Evolutionary conservation across 2,113 vertebrate species (phyloP), one percentile per base, ranked within the genome.

Genomic region (Epinephelus cyanopodus): DNA sequence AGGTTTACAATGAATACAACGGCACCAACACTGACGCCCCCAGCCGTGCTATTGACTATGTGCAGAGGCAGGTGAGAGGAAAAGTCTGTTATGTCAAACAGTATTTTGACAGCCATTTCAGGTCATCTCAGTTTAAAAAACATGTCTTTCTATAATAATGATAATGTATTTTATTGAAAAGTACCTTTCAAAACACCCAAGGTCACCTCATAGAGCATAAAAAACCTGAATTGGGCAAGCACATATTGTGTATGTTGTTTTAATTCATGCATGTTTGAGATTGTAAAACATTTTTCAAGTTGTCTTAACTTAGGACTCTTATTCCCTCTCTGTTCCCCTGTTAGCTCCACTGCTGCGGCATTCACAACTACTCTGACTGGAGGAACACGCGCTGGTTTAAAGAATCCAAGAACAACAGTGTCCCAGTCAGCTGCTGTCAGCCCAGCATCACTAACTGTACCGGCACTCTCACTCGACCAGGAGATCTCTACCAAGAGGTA

Each of bases 321-420:
- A 27, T 67, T 10, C 21, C 6, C 27, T 48, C 45, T 60, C n/a
- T 0, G 0, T n/a, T 42, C 25, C 23, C 39, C 23, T 53, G 1
- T 47, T 64, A 99, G 98, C 95, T 99, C 82, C 97, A 94, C 82
- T 99, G 98, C 90, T 99, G 98, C 53, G 98, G 98, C 62, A 98
- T 99, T 86, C 96, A 96, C 90, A 98, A 99, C 95, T 99, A 97
- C 89, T 97, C 96, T 82, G 98, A 99, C 92, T 99, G 98, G 98
- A 96, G 95, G 93, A 95, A 95, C 33, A 99, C 98, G 1, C 90
- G 92, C 81, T 99, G 98, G 98, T 99, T 98, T 92, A 97, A 96
- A 80, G 96, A 98, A 90, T 96, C 97, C 11, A 97, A 95, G 92
- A 99, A 99, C 83, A 97, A 99, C 95, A 99, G 98, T 0, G 98